Evolutionary conservation across 2,888 invertebrate genomes (phyloP).

Genomic region (Digitonthophagus gazella): DNA sequence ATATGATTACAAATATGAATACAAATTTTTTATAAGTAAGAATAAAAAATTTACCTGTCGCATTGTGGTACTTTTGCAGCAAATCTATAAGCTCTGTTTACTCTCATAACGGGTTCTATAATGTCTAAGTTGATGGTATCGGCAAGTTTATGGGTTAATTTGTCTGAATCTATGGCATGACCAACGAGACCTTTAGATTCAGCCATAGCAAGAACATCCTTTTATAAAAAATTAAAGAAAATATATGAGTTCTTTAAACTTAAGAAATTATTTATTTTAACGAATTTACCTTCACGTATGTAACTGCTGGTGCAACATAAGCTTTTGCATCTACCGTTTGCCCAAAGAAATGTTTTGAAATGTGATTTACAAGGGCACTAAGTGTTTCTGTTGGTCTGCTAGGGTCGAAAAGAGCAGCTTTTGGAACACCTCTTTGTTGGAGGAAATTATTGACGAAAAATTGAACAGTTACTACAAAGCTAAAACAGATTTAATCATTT

Average conservation of each 20-base stretch:
- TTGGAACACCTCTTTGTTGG: slow-evolving; percentile 73
- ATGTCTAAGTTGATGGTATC: slow-evolving; percentile 80
- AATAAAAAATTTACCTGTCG: slow-evolving; percentile 54
- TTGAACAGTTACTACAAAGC: slow-evolving; percentile 67
- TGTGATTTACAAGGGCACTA: slow-evolving; percentile 65
- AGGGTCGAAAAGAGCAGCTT: slow-evolving; percentile 67
- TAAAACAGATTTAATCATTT: slow-evolving; percentile 42
- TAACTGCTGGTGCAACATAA: slow-evolving; percentile 74
- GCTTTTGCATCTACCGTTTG: slow-evolving; percentile 69
- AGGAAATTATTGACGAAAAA: slow-evolving; percentile 73
- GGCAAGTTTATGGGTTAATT: slow-evolving; percentile 71
- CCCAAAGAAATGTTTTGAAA: slow-evolving; percentile 67
- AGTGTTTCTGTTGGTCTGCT: slow-evolving; percentile 69
- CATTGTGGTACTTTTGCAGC: slow-evolving; percentile 68
- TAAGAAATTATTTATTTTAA: neutral
- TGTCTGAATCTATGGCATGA: slow-evolving; percentile 62
- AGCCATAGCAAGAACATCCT: slow-evolving; percentile 71
- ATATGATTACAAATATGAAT: neutral
- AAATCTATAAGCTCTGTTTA: slow-evolving; percentile 78
- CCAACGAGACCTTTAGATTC: slow-evolving; percentile 64
- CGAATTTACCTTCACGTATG: slow-evolving; percentile 61
- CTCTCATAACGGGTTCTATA: slow-evolving; percentile 78
- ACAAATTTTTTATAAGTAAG: neutral
- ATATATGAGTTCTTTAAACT: neutral
- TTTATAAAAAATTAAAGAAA: slow-evolving; percentile 41